Conservation (phyloP, 2,113 vertebrate genomes). For the Sprattus sprattus region DNA sequence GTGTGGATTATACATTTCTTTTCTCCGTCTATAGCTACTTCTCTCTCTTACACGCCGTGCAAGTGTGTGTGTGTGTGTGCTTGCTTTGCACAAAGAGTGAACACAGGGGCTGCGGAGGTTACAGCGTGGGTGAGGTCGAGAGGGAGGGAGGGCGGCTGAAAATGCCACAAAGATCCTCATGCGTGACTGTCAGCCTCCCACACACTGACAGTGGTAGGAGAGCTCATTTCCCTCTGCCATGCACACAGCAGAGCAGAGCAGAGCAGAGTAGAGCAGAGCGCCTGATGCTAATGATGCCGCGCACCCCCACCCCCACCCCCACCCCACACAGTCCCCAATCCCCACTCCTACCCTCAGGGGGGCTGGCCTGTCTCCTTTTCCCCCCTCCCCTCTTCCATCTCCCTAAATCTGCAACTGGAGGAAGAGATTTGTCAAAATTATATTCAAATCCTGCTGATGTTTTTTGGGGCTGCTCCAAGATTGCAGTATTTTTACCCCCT, state of each 20-base stretch:
- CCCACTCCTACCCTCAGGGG: not conserved
- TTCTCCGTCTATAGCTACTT: not conserved
- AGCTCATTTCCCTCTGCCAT: conserved; percentile 31
- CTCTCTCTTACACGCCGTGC: not conserved
- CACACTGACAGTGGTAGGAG: conserved; percentile 22
- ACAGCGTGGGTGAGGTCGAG: not conserved
- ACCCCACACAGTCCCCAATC: not conserved
- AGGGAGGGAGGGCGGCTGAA: conserved; percentile 11
- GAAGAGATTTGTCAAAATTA: not conserved
- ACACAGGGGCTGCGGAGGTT: conserved; percentile 15
- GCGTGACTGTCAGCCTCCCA: conserved; percentile 30
- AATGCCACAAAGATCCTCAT: conserved; percentile 37
- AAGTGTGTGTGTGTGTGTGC: conserved; percentile 14
- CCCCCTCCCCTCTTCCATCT: too few relatives aligned
- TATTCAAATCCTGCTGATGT: conserved; percentile 5
- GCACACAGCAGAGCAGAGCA: not conserved
- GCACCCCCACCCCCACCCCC: not conserved
- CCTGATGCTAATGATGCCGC: not conserved
- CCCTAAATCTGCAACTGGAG: not conserved
- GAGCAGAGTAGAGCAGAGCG: not conserved
- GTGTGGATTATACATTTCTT: not conserved
- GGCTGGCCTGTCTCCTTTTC: not conserved
- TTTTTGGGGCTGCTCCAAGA: not conserved
- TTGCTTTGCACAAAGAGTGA: conserved; percentile 5
- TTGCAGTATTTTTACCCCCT: conserved; percentile 6